These are phyloP conservation scores for Corvus cornix DNA, from an alignment of 2,113 vertebrate species.

Conservation along the genomic window DNA sequence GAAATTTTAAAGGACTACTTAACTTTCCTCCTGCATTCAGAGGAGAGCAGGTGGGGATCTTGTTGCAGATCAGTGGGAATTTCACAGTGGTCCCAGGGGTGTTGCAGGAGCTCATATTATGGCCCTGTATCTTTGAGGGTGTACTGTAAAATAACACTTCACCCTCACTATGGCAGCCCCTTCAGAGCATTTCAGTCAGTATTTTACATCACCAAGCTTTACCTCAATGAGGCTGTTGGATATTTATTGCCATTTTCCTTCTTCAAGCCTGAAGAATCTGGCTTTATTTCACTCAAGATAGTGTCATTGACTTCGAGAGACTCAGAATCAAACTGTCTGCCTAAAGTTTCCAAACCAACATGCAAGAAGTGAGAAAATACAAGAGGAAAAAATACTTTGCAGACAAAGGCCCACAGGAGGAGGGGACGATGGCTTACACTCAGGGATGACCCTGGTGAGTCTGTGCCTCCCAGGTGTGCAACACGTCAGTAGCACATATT, in stretches of 20 bases:
- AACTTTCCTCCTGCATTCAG: background rate
- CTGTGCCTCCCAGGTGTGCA: background rate
- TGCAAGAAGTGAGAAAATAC: background rate
- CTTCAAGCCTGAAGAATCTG: background rate
- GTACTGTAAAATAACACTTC: background rate
- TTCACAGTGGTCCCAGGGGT: background rate
- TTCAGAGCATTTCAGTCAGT: background rate
- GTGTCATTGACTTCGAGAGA: background rate
- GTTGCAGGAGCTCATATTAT: background rate
- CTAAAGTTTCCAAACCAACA: background rate
- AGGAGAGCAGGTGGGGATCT: background rate
- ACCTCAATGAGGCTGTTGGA: background rate
- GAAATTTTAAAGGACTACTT: background rate
- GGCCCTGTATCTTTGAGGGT: background rate
- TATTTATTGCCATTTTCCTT: background rate
- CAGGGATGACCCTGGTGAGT: background rate
- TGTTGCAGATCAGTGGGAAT: background rate
- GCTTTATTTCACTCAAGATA: background rate
- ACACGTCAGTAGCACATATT: constrained; percentile 1
- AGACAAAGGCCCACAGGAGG: background rate
- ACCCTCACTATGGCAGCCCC: background rate
- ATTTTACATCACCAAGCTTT: background rate
- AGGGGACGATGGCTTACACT: background rate
- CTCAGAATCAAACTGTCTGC: background rate
- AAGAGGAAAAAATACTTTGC: background rate